Conservation (phyloP, 2,888 invertebrate genomes). For the Dysmachus trigonus region DNA sequence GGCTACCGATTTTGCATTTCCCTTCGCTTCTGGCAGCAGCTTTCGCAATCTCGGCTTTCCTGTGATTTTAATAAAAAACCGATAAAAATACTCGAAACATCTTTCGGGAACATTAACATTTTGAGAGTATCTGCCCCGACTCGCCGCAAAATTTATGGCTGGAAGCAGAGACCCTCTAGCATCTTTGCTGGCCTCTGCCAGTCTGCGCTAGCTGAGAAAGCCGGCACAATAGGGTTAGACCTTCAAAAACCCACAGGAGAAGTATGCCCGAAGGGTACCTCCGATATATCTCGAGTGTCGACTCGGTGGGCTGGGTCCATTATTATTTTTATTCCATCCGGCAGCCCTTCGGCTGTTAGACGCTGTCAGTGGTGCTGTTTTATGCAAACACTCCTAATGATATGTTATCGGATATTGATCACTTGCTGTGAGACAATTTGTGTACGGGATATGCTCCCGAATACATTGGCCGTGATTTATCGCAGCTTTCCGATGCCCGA, state of each 20-base stretch:
- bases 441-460: constrained; percentile 64
- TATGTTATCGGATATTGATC: constrained; percentile 49
- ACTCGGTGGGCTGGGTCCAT: constrained; percentile 42
- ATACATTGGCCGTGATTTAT: constrained; percentile 59
- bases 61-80: constrained; percentile 50
- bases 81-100: constrained; percentile 50
- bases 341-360: constrained; percentile 24
- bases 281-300: constrained; percentile 37
- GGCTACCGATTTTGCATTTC: background rate
- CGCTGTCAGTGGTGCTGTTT: constrained; percentile 30
- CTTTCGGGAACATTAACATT: constrained; percentile 49
- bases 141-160: constrained; percentile 38
- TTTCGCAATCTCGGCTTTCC: constrained; percentile 29
- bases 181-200: background rate
- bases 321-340: constrained; percentile 46
- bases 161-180: constrained; percentile 17
- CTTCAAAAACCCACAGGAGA: constrained; percentile 22
- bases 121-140: constrained; percentile 44
- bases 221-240: constrained; percentile 30
- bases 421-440: constrained; percentile 60
- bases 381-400: constrained; percentile 50
- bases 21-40: background rate
- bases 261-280: constrained; percentile 22
- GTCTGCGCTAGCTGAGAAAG: background rate
- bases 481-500: constrained; percentile 49